Evolutionary conservation across 2,888 invertebrate species (phyloP).

Genomic region (Mesochorus sp.): DNA sequence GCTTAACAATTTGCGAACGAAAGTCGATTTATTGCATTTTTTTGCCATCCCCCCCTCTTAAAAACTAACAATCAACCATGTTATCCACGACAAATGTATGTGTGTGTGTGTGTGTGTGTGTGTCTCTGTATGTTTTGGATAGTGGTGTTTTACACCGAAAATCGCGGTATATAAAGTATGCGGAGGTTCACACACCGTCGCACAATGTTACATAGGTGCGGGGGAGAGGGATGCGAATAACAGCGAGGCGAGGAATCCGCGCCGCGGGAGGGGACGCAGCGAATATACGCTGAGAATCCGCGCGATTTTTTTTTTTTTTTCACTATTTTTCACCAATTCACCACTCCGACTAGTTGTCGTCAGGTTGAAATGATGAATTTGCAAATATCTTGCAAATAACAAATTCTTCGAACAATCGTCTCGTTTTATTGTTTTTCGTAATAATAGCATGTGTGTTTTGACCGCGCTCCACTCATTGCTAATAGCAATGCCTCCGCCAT

Average conservation of each 20-base stretch:
- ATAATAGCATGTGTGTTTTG: neutral
- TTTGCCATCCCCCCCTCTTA: too few relatives aligned
- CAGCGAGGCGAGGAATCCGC: neutral
- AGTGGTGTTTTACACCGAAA: conserved; percentile 34
- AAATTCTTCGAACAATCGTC: too few relatives aligned
- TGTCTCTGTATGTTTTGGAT: conserved; percentile 4
- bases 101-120: too few relatives aligned
- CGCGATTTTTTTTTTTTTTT: conserved; percentile 30
- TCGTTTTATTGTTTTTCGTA: conserved; percentile 15
- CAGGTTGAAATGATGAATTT: neutral
- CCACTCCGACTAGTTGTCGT: neutral
- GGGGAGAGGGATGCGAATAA: neutral
- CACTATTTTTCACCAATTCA: conserved; percentile 12
- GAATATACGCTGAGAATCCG: conserved; percentile 36
- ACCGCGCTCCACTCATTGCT: too few relatives aligned
- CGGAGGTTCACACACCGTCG: conserved; percentile 30
- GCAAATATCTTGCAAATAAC: too few relatives aligned
- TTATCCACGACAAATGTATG: neutral
- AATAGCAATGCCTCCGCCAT: too few relatives aligned
- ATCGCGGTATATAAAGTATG: conserved; percentile 12
- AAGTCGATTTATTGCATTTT: neutral
- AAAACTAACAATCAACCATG: neutral
- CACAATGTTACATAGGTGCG: neutral
- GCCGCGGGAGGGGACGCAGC: neutral
- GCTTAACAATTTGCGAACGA: neutral